Evolutionary conservation across 2,888 invertebrate genomes (phyloP), one percentile per base, ranked within the genome.

Genomic region (Phrixothrix hirtus): DNA sequence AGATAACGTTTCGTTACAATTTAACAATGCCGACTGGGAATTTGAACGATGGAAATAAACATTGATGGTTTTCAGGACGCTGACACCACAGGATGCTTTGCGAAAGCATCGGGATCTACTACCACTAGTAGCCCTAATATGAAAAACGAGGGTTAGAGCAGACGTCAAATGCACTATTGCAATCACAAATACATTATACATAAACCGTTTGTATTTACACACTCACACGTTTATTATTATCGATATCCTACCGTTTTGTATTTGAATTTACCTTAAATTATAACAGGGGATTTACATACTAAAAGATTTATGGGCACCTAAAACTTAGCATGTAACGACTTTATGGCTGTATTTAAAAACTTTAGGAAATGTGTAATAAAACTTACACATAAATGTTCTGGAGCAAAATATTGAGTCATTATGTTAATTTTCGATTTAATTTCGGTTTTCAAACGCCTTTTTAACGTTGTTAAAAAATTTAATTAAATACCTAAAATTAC

Each of bases 21-120:
- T 32, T 38, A 37, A 50, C 37, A 43, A 50, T 38, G 37, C 30
- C 42, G 11, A 16, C 5, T 26, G 27, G 42, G 15, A 17, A 41
- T 34, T 48, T 27, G 37, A 48, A 26, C 21, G 26, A 13, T 29
- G 48, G 48, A 48, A 42, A 42, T 42, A 48, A 48, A 36, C 48
- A 35, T 47, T 47, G 47, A 34, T 39, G 25, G 30, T 7, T 9
- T 36, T 25, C 36, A 16, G 27, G 3, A n/a, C 16, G 29, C 2
- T 25, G 13, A 11, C 42, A n/a, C 42, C n/a, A 14, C 29, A 35
- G 44, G 35, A 44, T 27, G 7, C 35, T 42, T 10, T 14, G 14
- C 44, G 15, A 13, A 14, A 44, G 14, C 15, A 35, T 35, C 44
- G 16, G 27, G 25, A 29, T 14, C 35, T 35, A 29, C 27, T 27